phyloP scores from a whole-genome alignment of 2,888 invertebrate species.

The Harpagoxenus sublaevis region DNA sequence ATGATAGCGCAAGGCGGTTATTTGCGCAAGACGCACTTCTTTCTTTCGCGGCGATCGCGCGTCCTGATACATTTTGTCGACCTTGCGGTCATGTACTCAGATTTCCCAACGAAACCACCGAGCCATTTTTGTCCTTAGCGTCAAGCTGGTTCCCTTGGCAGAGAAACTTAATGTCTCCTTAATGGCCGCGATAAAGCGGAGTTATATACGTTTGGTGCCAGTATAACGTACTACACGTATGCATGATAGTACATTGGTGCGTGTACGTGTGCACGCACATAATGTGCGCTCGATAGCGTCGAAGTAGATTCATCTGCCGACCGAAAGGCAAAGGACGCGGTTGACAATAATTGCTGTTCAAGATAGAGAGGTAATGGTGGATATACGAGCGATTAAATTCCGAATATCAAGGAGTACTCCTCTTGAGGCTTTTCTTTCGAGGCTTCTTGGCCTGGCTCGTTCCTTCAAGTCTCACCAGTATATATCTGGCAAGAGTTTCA shows the following conservation, averaged over 20 bases:
- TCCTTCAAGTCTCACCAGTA: not conserved
- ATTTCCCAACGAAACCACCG: constrained; percentile 61
- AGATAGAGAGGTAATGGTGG: constrained; percentile 66
- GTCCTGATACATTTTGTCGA: constrained; percentile 50
- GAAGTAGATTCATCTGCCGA: constrained; percentile 64
- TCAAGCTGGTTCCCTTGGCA: constrained; percentile 69
- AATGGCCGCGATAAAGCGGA: constrained; percentile 78
- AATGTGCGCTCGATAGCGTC: constrained; percentile 56
- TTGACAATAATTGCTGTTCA: constrained; percentile 70
- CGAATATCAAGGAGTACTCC: constrained; percentile 59
- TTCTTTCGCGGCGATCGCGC: constrained; percentile 35
- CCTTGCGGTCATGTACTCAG: constrained; percentile 44
- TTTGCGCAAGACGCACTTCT: constrained; percentile 42
- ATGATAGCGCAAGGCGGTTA: constrained; percentile 25
- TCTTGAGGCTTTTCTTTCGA: constrained; percentile 37
- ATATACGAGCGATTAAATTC: constrained; percentile 66
- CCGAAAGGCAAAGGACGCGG: constrained; percentile 61
- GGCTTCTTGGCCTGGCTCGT: constrained; percentile 51
- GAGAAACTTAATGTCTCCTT: constrained; percentile 77
- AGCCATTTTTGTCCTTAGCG: constrained; percentile 67
- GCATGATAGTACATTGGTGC: constrained; percentile 40
- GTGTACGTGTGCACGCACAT: constrained; percentile 35
- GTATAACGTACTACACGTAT: constrained; percentile 58
- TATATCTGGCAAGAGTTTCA: constrained; percentile 32
- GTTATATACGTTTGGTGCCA: constrained; percentile 68